phyloP scores from a whole-genome alignment of 2,888 invertebrate species.

The Stratiomys singularior region DNA sequence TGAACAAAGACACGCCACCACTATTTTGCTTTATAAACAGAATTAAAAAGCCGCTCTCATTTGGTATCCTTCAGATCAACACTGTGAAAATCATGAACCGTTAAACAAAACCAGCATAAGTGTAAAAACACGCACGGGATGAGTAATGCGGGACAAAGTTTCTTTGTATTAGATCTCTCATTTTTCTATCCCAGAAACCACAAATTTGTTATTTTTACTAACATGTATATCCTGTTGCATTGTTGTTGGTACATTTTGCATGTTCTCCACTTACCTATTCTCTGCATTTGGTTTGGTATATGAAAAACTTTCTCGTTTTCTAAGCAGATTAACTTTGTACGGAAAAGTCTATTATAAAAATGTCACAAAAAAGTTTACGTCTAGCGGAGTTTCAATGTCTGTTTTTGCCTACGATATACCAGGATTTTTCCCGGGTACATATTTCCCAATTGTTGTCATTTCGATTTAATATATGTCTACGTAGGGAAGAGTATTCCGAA shows the following conservation, averaged over 20 bases:
- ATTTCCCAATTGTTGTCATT: background rate
- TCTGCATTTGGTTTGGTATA: background rate
- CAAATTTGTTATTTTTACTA: background rate
- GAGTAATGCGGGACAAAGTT: background rate
- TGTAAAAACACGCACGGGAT: background rate
- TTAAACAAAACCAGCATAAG: background rate
- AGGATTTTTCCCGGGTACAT: background rate
- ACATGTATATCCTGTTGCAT: background rate
- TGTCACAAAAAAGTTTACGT: slow-evolving; percentile 6
- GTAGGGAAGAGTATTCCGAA: background rate
- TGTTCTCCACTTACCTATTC: background rate
- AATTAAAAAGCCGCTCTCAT: too few species aligned
- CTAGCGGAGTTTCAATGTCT: background rate
- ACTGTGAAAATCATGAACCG: too few species aligned
- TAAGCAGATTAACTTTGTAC: slow-evolving; percentile 13
- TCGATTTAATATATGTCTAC: background rate
- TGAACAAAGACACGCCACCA: too few species aligned
- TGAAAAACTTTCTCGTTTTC: background rate
- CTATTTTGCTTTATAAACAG: too few species aligned
- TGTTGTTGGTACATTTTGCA: background rate
- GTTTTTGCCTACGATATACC: background rate
- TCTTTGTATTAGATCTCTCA: background rate
- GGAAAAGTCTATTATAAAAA: slow-evolving; percentile 25
- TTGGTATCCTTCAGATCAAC: too few species aligned
- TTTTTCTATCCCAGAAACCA: background rate